phyloP scores from a whole-genome alignment of 2,888 invertebrate genomes.

The Odontothrips loti region DNA sequence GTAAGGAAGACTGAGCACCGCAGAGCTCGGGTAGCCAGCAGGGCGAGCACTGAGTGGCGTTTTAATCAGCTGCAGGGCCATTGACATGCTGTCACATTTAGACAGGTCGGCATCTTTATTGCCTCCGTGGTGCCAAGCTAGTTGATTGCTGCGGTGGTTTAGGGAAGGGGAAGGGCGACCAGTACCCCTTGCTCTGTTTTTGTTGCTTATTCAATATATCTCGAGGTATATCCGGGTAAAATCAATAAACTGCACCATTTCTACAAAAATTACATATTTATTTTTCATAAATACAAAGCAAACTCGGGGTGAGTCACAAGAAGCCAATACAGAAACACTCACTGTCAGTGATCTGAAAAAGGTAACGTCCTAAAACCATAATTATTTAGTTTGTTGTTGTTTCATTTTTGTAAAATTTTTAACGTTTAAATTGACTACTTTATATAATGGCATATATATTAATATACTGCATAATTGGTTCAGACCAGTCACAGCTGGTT shows the following conservation, averaged over 20 bases:
- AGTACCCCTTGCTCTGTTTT: no score
- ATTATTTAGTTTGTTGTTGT: no score
- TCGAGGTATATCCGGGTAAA: no score
- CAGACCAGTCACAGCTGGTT: neutral
- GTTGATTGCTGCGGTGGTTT: neutral
- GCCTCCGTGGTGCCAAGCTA: neutral
- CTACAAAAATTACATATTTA: constrained; percentile 21
- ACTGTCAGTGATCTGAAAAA: no score
- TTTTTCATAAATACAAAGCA: constrained; percentile 13
- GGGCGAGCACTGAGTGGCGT: neutral
- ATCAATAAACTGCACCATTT: neutral
- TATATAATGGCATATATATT: neutral
- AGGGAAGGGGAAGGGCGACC: neutral
- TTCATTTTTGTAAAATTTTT: neutral
- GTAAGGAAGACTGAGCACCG: neutral
- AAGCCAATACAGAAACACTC: neutral
- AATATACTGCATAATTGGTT: neutral
- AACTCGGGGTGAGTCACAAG: neutral
- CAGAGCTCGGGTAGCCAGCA: neutral
- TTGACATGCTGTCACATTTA: neutral
- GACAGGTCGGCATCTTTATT: constrained; percentile 10
- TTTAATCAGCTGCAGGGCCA: neutral
- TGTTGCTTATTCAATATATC: no score
- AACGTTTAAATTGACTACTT: neutral
- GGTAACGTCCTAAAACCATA: no score